These are phyloP conservation scores for Eretmochelys imbricata DNA, from an alignment of 2,113 vertebrate genomes.

Conservation along the genomic window DNA sequence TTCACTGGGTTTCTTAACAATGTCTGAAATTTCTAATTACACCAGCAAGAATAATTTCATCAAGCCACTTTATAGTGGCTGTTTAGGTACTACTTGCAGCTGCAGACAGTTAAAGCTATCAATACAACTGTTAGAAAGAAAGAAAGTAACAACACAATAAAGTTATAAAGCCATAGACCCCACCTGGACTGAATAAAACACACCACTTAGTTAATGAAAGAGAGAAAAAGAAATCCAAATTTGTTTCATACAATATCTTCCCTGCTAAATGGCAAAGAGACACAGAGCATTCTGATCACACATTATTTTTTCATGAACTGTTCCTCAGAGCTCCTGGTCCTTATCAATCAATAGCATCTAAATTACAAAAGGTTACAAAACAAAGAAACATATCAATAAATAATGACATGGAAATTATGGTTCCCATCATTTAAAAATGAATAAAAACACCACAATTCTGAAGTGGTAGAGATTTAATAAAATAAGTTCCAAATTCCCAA, in stretches of 20 bases:
- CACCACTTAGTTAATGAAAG: neutral
- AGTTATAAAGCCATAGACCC: neutral
- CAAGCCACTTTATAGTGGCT: neutral
- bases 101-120: neutral
- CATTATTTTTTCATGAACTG: rapidly evolving
- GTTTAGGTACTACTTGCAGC: neutral
- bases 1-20: neutral
- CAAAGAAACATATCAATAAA: neutral
- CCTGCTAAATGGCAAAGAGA: neutral
- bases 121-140: neutral
- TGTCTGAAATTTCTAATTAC: neutral
- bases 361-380: neutral
- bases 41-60: neutral
- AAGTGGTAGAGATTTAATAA: neutral
- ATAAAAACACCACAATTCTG: neutral
- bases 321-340: neutral
- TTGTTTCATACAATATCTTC: neutral
- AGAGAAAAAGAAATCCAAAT: neutral
- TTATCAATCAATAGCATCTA: neutral
- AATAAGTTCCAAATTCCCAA: neutral
- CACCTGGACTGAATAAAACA: neutral
- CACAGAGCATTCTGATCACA: neutral
- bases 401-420: neutral
- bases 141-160: neutral
- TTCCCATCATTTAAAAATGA: neutral